A percentile compares a stretch with the other conserved stretches of the same genome.
Conservation (phyloP, 2,113 vertebrate species). For the Microtus richardsoni region DNA sequence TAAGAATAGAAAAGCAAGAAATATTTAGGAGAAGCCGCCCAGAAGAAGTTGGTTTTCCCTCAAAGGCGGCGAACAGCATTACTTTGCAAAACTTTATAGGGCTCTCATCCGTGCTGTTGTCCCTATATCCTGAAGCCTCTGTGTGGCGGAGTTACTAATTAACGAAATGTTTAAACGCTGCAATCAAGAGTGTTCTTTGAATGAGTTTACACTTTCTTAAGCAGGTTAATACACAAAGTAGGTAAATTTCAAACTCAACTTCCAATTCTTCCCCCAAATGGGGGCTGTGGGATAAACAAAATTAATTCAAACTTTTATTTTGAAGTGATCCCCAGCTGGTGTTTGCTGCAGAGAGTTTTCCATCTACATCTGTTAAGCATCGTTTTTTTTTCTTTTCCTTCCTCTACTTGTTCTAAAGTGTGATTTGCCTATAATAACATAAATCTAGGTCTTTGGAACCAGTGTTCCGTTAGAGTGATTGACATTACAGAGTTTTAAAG, state of each 20-base stretch:
- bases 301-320: constrained; percentile 70
- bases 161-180: constrained; percentile 20
- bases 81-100: constrained; percentile 31
- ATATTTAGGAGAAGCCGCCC: not conserved
- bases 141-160: constrained; percentile 62
- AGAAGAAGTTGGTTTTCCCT: not conserved
- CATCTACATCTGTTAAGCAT: constrained; percentile 54
- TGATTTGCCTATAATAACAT: constrained; percentile 89
- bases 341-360: constrained; percentile 71
- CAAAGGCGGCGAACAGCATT: not conserved
- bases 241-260: constrained; percentile 26
- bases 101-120: not conserved
- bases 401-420: constrained; percentile 84
- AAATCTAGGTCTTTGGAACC: constrained; percentile 94
- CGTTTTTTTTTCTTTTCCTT: not conserved
- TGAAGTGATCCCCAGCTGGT: constrained; percentile 71
- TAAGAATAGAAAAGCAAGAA: constrained; percentile 42
- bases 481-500: constrained; percentile 93
- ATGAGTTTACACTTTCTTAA: constrained; percentile 11
- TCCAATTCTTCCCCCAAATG: constrained; percentile 21
- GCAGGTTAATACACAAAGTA: not conserved
- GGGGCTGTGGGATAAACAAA: constrained; percentile 10
- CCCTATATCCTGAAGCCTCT: constrained; percentile 19
- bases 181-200: not conserved
- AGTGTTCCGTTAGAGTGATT: constrained; percentile 93